These are phyloP conservation scores for Enteromius argenteus DNA, from an alignment of 2,797 vertebrate species.

Conservation along the genomic window DNA sequence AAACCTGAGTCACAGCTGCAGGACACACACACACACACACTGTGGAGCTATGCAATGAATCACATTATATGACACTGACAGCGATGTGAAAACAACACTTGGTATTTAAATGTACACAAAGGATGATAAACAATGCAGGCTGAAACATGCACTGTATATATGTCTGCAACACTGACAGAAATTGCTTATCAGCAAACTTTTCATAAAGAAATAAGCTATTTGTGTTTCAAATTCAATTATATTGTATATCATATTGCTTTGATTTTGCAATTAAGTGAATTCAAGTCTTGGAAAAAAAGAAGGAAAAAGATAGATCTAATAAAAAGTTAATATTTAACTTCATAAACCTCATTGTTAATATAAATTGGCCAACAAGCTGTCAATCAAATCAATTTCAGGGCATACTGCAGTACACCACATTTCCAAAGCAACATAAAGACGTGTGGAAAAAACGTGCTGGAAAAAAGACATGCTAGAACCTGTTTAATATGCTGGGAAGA, in stretches of 20 bases:
- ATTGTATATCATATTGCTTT: constrained; percentile 6
- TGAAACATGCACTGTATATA: not conserved
- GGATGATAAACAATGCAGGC: not conserved
- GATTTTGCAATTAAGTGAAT: not conserved
- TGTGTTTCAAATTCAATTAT: not conserved
- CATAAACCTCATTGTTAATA: not conserved
- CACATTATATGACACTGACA: constrained; percentile 29
- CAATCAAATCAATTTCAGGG: constrained; percentile 26
- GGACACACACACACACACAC: not conserved
- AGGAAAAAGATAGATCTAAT: not conserved
- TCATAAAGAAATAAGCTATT: not conserved
- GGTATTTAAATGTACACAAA: constrained; percentile 17
- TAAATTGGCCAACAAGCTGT: constrained; percentile 15
- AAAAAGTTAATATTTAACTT: constrained; percentile 31
- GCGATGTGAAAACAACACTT: constrained; percentile 21
- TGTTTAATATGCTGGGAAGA: constrained; percentile 54
- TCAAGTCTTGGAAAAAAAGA: not conserved
- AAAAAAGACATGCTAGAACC: constrained; percentile 45
- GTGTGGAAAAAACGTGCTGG: constrained; percentile 12
- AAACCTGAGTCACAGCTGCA: constrained; percentile 85
- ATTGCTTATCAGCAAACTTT: not conserved
- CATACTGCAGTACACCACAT: not conserved
- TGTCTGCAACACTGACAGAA: not conserved
- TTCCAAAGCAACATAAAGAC: constrained; percentile 11
- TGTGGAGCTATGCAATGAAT: not conserved